These are phyloP conservation scores for Linnaemya vulpina DNA, from an alignment of 2,888 invertebrate species.

Conservation along the genomic window DNA sequence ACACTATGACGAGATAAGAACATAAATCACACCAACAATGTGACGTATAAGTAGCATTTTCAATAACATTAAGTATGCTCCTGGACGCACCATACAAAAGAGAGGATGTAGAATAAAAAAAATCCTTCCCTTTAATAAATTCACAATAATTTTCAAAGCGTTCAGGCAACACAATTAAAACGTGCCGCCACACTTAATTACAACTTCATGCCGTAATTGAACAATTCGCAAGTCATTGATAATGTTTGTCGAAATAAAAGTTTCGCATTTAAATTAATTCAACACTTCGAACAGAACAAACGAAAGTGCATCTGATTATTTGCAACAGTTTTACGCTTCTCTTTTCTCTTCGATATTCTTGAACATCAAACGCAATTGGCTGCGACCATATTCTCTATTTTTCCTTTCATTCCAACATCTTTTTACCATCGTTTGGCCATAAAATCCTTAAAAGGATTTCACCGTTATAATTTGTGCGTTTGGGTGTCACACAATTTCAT, in stretches of 20 bases:
- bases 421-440: not conserved
- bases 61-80: too few species aligned
- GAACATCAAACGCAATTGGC: not conserved
- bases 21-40: too few species aligned
- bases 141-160: too few species aligned
- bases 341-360: not conserved
- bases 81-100: too few species aligned
- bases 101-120: too few species aligned
- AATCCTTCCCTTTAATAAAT: too few species aligned
- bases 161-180: not conserved
- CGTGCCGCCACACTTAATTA: not conserved
- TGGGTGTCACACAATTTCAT: slow-evolving; percentile 28
- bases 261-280: slow-evolving; percentile 2
- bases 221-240: not conserved
- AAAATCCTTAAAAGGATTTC: slow-evolving; percentile 19
- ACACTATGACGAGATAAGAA: too few species aligned
- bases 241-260: slow-evolving; percentile 5
- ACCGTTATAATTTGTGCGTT: slow-evolving; percentile 2
- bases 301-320: not conserved
- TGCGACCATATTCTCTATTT: not conserved
- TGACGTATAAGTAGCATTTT: too few species aligned
- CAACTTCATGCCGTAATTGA: not conserved
- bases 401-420: not conserved
- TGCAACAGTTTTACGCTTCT: not conserved
- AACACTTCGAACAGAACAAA: not conserved